Evolutionary conservation across 1,140 invertebrate genomes (phyloP), one percentile per base, ranked within the genome.

Genomic region (Potamilus streckersoni): DNA sequence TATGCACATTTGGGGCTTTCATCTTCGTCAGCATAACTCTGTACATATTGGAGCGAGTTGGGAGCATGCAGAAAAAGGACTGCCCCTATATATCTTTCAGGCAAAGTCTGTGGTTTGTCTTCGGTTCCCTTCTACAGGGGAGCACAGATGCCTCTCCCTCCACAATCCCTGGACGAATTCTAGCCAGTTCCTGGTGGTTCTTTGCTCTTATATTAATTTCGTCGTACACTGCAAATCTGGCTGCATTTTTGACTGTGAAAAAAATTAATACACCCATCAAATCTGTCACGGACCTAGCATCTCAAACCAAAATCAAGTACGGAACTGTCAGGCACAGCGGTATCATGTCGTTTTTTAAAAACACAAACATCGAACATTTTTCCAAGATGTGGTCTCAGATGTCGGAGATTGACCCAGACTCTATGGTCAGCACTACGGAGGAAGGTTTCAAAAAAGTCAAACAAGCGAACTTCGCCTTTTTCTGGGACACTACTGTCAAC

Each of bases 281-380:
- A 79, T 86, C 88, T 16, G 86, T 89, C 31, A 86, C 87, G 56
- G 89, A 90, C 76, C 69, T 90, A 23, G 86, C 88, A 27, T 86
- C 86, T 23, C 88, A 89, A 76, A 89, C 84, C 6, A 85, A 83
- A 68, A 89, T 90, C 31, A 86, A 85, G 78, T 90, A 89, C 71
- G 89, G 89, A 15, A 88, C 88, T 0, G 88, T 89, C 11, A 77
- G 82, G 68, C 82, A 82, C 71, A 88, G 86, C 70, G 86, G 87
- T 15, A 83, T 88, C 56, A 86, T 84, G 84, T 78, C 82, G 17
- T 87, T 89, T 71, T 87, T 90, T 66, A 87, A 89, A 95, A 96
- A 98, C 85, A 98, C 97, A 0, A 97, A 96, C 90, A 97, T 98
- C 76, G 96, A 95, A 23, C 97, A 96, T 59, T 98, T 98, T 89